A percentile compares a stretch with the other conserved stretches of the same genome.
Conservation (phyloP, 1,140 invertebrate genomes). For the Notospermus geniculatus region DNA sequence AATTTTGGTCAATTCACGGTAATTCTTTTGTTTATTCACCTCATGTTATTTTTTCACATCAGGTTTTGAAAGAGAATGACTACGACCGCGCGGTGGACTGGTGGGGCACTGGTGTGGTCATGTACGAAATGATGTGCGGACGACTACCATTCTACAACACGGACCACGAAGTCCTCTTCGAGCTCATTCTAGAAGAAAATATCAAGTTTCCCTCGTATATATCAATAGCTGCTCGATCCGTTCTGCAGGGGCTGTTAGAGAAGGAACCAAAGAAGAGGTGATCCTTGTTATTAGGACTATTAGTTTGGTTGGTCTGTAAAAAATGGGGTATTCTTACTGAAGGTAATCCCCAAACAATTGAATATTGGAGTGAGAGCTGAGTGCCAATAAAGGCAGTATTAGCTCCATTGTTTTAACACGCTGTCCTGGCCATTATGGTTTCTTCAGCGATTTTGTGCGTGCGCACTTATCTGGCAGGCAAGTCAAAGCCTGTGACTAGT, state of each 20-base stretch:
- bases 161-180: slow-evolving; percentile 95
- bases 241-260: slow-evolving; percentile 80
- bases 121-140: slow-evolving; percentile 73
- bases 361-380: no score
- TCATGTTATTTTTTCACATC: slow-evolving; percentile 13
- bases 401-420: no score
- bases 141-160: slow-evolving; percentile 91
- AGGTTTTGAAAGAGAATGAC: slow-evolving; percentile 94
- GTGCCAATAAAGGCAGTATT: no score
- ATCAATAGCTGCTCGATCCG: slow-evolving; percentile 79
- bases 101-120: slow-evolving; percentile 73
- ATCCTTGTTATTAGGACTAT: no score
- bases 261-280: slow-evolving; percentile 85
- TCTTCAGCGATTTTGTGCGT: no score
- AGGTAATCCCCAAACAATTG: no score
- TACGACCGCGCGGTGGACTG: slow-evolving; percentile 70
- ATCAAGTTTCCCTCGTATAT: slow-evolving; percentile 84
- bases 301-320: no score
- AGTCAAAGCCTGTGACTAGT: no score
- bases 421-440: no score
- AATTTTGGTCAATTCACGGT: no score
- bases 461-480: no score
- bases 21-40: neutral
- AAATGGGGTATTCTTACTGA: no score
- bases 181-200: slow-evolving; percentile 85